A percentile compares a stretch with the other conserved stretches of the same genome.
Conservation (phyloP, 2,113 vertebrate species). For the Enhydra lutris region DNA sequence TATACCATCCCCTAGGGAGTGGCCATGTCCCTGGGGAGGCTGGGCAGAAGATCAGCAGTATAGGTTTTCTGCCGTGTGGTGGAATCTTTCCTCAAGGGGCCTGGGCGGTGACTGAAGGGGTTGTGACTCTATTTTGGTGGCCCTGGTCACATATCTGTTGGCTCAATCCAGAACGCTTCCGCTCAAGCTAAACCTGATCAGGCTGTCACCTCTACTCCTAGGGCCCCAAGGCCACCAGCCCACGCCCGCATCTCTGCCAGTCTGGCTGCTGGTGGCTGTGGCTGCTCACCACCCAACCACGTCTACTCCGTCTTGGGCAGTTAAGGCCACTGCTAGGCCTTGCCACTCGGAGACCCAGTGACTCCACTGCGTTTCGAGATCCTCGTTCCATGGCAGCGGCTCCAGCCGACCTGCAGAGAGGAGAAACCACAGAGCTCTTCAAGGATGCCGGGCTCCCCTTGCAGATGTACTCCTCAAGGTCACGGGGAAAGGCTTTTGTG, state of each 20-base stretch:
- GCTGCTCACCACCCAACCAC: neutral
- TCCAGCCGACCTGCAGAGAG: neutral
- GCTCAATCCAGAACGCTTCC: neutral
- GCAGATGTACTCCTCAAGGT: neutral
- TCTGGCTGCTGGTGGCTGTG: neutral
- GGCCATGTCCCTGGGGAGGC: neutral
- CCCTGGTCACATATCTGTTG: neutral
- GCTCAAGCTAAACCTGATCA: too few relatives aligned
- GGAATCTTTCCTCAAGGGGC: neutral
- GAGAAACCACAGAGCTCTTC: neutral
- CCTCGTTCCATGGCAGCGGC: neutral
- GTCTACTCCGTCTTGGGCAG: neutral
- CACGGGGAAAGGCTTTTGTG: accelerated
- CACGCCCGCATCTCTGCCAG: accelerated
- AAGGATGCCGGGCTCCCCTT: neutral
- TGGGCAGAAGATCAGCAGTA: neutral
- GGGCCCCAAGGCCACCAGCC: neutral
- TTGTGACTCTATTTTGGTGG: neutral
- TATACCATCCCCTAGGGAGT: neutral
- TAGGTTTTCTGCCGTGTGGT: neutral
- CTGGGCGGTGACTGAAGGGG: neutral
- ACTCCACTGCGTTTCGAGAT: neutral
- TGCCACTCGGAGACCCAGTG: neutral
- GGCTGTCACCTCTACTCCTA: neutral
- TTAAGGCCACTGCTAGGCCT: neutral